Conservation (phyloP, 2,888 invertebrate genomes). For the Drosophila niveifrons region DNA sequence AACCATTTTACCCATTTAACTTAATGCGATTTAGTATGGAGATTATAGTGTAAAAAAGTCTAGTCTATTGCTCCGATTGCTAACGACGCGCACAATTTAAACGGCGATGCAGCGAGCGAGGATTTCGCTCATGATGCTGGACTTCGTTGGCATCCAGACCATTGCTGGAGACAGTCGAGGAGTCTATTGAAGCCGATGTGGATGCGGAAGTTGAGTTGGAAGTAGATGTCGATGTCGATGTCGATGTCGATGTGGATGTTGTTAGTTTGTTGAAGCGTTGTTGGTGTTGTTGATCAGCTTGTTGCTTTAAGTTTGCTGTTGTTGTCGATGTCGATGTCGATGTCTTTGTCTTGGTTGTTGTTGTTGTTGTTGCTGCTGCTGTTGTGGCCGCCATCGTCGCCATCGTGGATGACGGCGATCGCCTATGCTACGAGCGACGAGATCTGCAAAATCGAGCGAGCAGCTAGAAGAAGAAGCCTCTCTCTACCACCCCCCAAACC, state of each 20-base stretch:
- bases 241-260: conserved; percentile 6
- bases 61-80: not conserved
- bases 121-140: conserved; percentile 1
- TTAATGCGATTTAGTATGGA: too few relatives aligned
- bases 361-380: conserved; percentile 1
- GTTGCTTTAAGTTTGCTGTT: conserved; percentile 15
- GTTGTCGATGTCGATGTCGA: conserved; percentile 9
- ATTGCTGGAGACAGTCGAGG: not conserved
- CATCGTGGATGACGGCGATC: conserved; percentile 38
- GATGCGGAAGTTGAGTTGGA: conserved; percentile 11
- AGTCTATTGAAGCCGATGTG: conserved; percentile 16
- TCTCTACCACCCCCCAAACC: not conserved
- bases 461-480: conserved; percentile 52
- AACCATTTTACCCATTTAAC: too few relatives aligned
- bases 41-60: too few relatives aligned
- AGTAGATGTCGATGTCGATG: conserved; percentile 20
- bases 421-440: conserved; percentile 59
- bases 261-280: conserved; percentile 22
- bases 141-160: not conserved
- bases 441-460: conserved; percentile 65
- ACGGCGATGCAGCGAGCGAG: conserved; percentile 25
- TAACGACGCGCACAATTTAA: conserved; percentile 23
- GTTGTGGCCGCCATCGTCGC: conserved; percentile 18
- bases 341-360: conserved; percentile 6
- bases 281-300: conserved; percentile 1